Conservation (phyloP, 2,888 invertebrate genomes). For the Tribolium freemani region DNA sequence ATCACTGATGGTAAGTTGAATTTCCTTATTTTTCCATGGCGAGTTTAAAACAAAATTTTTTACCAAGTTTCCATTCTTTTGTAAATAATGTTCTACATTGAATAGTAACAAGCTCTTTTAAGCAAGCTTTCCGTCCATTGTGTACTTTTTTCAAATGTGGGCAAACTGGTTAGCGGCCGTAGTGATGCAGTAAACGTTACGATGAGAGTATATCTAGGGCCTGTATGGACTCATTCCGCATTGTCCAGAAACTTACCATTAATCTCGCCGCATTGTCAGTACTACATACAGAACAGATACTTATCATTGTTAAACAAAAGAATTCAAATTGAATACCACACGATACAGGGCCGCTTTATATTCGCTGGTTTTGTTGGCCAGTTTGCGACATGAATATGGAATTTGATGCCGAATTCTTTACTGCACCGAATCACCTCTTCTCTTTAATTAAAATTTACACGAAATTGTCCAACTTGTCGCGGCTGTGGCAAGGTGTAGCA, state of each 20-base stretch:
- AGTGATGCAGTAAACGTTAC: constrained; percentile 37
- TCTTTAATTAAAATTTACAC: neutral
- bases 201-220: constrained; percentile 34
- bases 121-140: constrained; percentile 5
- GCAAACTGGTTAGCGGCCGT: constrained; percentile 40
- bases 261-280: constrained; percentile 59
- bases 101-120: constrained; percentile 10
- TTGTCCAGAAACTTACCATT: constrained; percentile 59
- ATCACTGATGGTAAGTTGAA: neutral
- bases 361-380: constrained; percentile 33
- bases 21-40: neutral
- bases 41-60: neutral
- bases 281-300: constrained; percentile 59
- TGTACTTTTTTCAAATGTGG: constrained; percentile 10
- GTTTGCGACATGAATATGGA: neutral
- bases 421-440: neutral
- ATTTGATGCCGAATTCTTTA: neutral
- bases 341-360: constrained; percentile 52
- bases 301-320: constrained; percentile 63
- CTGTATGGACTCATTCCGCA: constrained; percentile 53
- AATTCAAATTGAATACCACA: constrained; percentile 61
- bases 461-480: neutral
- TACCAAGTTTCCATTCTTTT: neutral
- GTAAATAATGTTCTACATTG: neutral
- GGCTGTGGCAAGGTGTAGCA: too few relatives aligned